Base-by-base conservation (phyloP, 64 coral and sea anemone genomes). In the Actinia tenebrosa region DNA sequence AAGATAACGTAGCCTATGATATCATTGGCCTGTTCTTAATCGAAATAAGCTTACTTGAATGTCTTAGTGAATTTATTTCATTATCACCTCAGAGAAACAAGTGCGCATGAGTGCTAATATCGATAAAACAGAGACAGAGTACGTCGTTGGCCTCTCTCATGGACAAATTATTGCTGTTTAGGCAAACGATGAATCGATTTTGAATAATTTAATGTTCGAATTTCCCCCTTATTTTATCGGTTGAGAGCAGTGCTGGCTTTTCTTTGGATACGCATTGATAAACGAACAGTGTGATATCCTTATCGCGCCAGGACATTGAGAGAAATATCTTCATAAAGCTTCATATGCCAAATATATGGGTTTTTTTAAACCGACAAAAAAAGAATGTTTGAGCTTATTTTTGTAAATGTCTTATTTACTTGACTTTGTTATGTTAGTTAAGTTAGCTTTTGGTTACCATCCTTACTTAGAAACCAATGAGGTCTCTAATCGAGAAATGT, bases 11-110 rank as follows among this genome's bases (percentile, higher is more conserved):
- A 42, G 25, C 69, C 4, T 42, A 26, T 14, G 69, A 75, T 75
- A 75, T 75, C 79, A 81, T 81, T 47, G 79, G 43, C 5, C 22
- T 81, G 16, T 45, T 53, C 79, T 17, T 81, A 81, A 81, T 81
- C 50, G 53, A n/a, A 81, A 81, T 81, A 53, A 81, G 79, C 79
- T 81, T 53, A 81, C 43, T 81, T 53, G 18, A 53, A 45, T 53
- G 44, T 8, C 23, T 81, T 22, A 53, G 79, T 1, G 69, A 81
- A 81, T 81, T 50, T 50, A 81, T 81, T 81, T 50, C 44, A 81
- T 81, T 81, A 81, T 50, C 79, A 81, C 79, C 50, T n/a, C 1
- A 75, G 19, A 3, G 45, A 50, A 79, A 6, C 26, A 6, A 47
- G 45, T 79, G 77, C 77, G 43, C 77, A 79, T 45, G 77, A 79